Evolutionary conservation across 2,113 vertebrate species (phyloP), one percentile per base, ranked within the genome.

Genomic region (Nesospiza acunhae): DNA sequence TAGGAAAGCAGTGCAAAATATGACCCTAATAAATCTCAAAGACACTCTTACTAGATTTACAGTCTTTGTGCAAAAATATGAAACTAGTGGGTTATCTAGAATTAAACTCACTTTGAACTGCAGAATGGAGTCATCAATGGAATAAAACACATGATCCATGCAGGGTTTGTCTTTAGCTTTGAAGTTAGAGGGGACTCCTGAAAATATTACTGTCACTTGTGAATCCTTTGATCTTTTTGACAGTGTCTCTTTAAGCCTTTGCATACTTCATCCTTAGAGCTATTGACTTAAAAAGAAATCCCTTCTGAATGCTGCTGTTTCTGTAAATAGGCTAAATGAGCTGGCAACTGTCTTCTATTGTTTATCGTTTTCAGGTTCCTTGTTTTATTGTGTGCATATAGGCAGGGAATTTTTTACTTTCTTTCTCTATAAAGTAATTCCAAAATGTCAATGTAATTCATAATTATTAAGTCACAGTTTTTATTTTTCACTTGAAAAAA

Each of bases 301-400:
- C 8, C 2, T 68, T 94, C 64, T 86, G 79, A 90, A 86, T 77
- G 60, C 62, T 84, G 11, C 68, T 92, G 24, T 94, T 95, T 90
- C 90, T 95, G 79, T 92, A 95, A 96, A 90, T 92, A 95, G 49
- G 68, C n/a, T 92, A 92, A 96, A 96, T 84, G 68, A 95, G 72
- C 72, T 95, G 60, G 85, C 92, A 92, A 80, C 85, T 86, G 89
- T 89, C 87, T 82, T 84, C n/a, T 58, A 23, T 81, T 84, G 84
- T 94, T 92, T 89, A 84, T 89, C 6, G 0, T 75, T 96, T 90
- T 90, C 28, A 55, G 27, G 52, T 93, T 94, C 46, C 39, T 73
- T 74, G 63, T 42, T 88, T 64, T 79, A 85, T 59, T 91, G 30
- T 84, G 27, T 84, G 50, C 39, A 58, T 58, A 50, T 63, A 93